A percentile compares a stretch with the other conserved stretches of the same genome.
Conservation (phyloP, 2,113 vertebrate species). For the Tonatia bakeri region DNA sequence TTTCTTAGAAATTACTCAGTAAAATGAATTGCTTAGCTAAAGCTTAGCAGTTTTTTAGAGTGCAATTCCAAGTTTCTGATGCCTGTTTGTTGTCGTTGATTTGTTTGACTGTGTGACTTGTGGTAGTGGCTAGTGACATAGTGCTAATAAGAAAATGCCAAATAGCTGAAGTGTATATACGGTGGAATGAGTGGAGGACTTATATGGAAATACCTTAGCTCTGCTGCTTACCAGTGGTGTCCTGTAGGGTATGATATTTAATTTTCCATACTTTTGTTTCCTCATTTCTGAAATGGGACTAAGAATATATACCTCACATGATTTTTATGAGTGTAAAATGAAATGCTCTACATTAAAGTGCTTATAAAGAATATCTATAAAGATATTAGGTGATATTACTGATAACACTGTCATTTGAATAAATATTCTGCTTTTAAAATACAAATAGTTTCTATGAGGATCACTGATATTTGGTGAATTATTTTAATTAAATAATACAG, state of each 20-base stretch:
- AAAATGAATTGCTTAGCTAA: not conserved
- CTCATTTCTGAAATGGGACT: not conserved
- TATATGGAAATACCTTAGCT: not conserved
- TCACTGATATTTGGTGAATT: not conserved
- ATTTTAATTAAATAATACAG: not conserved
- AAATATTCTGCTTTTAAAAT: not conserved
- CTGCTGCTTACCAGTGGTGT: not conserved
- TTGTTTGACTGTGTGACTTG: not conserved
- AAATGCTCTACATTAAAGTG: not conserved
- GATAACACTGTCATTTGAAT: not conserved
- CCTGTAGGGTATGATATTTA: not conserved
- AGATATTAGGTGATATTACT: not conserved
- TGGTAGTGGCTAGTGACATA: not conserved
- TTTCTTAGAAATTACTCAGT: not conserved
- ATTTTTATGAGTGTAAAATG: not conserved
- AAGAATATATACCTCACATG: not conserved
- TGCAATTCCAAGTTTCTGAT: not conserved
- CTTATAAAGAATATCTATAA: not conserved
- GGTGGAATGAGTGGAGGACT: not conserved
- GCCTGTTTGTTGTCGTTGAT: not conserved
- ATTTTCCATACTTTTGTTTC: not conserved
- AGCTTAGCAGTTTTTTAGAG: not conserved
- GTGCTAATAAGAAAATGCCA: not conserved
- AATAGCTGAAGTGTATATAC: not conserved
- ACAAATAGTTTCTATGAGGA: not conserved